Percentiles rank a stretch among this genome's conserved stretches.
Evolutionary conservation across 2,113 vertebrate species (phyloP).

Genomic region (Acinonyx jubatus): DNA sequence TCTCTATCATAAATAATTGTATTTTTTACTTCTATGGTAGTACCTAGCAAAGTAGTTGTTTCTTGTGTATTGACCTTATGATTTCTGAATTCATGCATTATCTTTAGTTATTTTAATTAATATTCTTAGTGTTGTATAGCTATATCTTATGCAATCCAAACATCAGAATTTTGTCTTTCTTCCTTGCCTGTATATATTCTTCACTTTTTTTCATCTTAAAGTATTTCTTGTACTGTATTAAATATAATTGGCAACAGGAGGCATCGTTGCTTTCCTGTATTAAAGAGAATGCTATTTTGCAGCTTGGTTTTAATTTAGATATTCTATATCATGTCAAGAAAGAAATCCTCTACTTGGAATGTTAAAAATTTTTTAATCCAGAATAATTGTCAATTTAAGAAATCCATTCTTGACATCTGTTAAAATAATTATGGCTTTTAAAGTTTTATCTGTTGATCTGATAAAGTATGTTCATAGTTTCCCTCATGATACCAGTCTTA

Average conservation of each 20-base stretch:
- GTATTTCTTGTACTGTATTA: constrained; percentile 13
- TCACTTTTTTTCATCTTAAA: constrained; percentile 35
- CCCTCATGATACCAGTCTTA: neutral
- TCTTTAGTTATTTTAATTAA: constrained; percentile 8
- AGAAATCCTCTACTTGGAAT: neutral
- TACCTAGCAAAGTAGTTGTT: neutral
- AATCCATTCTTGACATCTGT: constrained; percentile 15
- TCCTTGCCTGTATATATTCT: neutral
- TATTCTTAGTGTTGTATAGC: neutral
- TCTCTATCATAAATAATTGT: neutral
- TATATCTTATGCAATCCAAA: neutral
- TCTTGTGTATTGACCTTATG: neutral
- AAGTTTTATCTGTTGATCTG: neutral
- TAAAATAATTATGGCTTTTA: constrained; percentile 14
- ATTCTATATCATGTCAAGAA: constrained; percentile 1
- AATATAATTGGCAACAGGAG: constrained; percentile 17
- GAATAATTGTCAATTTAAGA: neutral
- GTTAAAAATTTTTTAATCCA: neutral
- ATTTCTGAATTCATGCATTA: constrained; percentile 37
- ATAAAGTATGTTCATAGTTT: constrained; percentile 16
- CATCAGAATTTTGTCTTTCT: constrained; percentile 7
- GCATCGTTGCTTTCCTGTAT: neutral
- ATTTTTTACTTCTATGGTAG: constrained; percentile 32
- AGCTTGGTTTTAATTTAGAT: constrained; percentile 51
- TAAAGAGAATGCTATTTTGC: constrained; percentile 27